Base-by-base conservation (phyloP, 2,797 vertebrate genomes). In the Ctenopoma multispine region DNA sequence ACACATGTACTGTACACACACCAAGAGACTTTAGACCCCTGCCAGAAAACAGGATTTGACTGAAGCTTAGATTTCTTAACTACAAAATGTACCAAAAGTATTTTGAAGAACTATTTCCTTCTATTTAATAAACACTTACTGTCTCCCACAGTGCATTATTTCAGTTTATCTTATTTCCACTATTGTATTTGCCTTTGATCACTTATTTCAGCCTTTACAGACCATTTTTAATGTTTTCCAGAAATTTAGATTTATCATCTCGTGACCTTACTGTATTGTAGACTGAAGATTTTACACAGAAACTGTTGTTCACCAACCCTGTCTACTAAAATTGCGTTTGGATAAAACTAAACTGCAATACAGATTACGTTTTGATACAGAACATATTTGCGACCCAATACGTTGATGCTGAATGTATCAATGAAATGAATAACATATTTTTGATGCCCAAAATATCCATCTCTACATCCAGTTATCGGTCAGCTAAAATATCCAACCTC, bases 31-130 rank as follows among this genome's bases (percentile, higher is more conserved):
- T 73, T 5, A 69, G 41, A 74, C 20, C 40, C 10, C 51, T 75
- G 64, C 51, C 69, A 80, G 68, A 46, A 49, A 47, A 50, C 55
- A 70, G 41, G 49, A 77, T 80, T 83, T 80, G 55, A 53, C 72
- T 75, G 41, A 64, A 60, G 58, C 46, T 70, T 43, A 60, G 43
- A 72, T 65, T 77, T 57, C 43, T n/a, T 27, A 59, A 75, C 20
- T 66, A 17, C 18, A 72, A 58, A 68, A 31, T 56, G 23, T 46
- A 18, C 40, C 40, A 69, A 54, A 64, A 69, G 43, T 46, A n/a
- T n/a, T n/a, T n/a, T n/a, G n/a, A n/a, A 7, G 69, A 73, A 58
- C 7, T 1, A 11, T 36, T 56, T 24, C 24, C 3, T 38, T 13
- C 44, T 5, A 36, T 48, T 66, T 38, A 60, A n/a, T 55, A 61